Evolutionary conservation across 2,113 vertebrate species (phyloP).

Genomic region (Corydoras maculifer): DNA sequence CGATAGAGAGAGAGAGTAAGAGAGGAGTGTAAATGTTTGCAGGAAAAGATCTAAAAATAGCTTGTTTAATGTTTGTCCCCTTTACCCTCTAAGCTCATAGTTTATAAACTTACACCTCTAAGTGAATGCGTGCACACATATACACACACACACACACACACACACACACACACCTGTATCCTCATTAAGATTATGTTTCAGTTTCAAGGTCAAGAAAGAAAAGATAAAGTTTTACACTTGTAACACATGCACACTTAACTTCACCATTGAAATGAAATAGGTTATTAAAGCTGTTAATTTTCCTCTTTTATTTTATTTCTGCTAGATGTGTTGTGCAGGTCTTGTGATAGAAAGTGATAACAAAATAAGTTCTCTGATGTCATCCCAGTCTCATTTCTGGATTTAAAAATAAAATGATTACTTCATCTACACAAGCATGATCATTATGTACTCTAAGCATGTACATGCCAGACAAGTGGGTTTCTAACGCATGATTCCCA

Average conservation of each 20-base stretch:
- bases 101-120: constrained; percentile 25
- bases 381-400: no score
- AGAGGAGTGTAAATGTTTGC: constrained; percentile 6
- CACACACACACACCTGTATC: constrained; percentile 17
- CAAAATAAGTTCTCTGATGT: no score
- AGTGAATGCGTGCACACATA: constrained; percentile 6
- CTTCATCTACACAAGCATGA: no score
- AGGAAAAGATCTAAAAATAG: constrained; percentile 35
- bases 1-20: constrained; percentile 20
- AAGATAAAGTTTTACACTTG: constrained; percentile 27
- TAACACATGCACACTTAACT: constrained; percentile 17
- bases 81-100: constrained; percentile 30
- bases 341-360: no score
- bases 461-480: no score
- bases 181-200: constrained; percentile 36
- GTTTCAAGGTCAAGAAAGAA: constrained; percentile 25
- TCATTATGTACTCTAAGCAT: no score
- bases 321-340: no score
- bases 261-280: no score
- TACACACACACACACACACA: constrained; percentile 17
- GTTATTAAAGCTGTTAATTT: no score
- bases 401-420: no score
- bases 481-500: no score
- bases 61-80: constrained; percentile 34
- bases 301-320: no score